These are phyloP conservation scores for Miltochrista miniata DNA, from an alignment of 2,888 invertebrate genomes.

Conservation along the genomic window DNA sequence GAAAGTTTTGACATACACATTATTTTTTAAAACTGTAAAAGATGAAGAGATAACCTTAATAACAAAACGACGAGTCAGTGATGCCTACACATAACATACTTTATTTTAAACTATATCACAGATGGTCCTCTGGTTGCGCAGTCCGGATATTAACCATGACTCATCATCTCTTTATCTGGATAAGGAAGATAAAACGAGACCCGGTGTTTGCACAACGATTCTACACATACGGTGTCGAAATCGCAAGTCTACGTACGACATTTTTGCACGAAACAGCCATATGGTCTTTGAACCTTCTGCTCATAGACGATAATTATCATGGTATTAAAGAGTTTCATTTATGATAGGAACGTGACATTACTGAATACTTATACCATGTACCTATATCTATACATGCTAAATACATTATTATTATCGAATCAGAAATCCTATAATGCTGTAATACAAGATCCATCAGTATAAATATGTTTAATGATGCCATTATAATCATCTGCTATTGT, in stretches of 20 bases:
- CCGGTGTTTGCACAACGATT: constrained; percentile 49
- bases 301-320: constrained; percentile 6
- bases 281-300: constrained; percentile 26
- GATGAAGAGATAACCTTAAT: no score
- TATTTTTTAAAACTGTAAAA: constrained; percentile 5
- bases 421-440: constrained; percentile 35
- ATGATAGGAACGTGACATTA: constrained; percentile 2
- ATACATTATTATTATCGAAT: no score
- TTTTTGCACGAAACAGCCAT: constrained; percentile 26
- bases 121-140: constrained; percentile 67
- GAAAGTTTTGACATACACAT: constrained; percentile 6
- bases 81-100: constrained; percentile 45
- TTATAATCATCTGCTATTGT: constrained; percentile 33
- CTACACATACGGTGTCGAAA: constrained; percentile 31
- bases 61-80: no score
- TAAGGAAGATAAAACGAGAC: constrained; percentile 62
- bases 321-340: constrained; percentile 7
- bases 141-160: constrained; percentile 69
- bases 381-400: background rate
- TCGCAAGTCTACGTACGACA: constrained; percentile 22
- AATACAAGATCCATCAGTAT: constrained; percentile 52
- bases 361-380: constrained; percentile 3
- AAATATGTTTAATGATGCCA: constrained; percentile 55
- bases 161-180: constrained; percentile 67
- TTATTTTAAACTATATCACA: constrained; percentile 66